These are phyloP conservation scores for Eublepharis macularius DNA, from an alignment of 2,113 vertebrate genomes.

Conservation along the genomic window DNA sequence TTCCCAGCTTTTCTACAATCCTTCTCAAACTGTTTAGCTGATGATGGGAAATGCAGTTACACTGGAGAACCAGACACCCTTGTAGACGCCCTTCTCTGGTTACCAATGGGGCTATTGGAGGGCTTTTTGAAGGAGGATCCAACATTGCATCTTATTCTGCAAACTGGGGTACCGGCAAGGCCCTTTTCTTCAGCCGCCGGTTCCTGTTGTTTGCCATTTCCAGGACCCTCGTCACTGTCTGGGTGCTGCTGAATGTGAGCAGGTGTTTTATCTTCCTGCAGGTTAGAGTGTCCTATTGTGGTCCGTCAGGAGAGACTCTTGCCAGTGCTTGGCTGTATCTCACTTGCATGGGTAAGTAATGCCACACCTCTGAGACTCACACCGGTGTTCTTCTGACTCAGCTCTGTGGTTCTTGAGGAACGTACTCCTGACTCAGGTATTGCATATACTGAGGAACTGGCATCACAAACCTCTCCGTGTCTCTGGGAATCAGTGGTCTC, in stretches of 20 bases:
- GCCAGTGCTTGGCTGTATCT: constrained; percentile 70
- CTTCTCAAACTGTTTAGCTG: no score
- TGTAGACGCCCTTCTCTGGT: no score
- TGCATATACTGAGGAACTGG: neutral
- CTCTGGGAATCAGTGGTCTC: neutral
- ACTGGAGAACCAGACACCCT: no score
- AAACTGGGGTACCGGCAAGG: no score
- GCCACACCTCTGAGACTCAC: neutral
- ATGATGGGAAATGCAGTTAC: no score
- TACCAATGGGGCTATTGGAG: no score
- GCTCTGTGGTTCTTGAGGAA: neutral
- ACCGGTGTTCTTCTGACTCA: neutral
- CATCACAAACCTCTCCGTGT: neutral
- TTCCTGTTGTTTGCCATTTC: neutral
- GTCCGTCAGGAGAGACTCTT: neutral
- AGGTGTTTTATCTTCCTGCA: constrained; percentile 28
- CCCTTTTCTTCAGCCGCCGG: neutral
- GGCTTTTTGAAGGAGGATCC: no score
- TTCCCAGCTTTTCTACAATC: no score
- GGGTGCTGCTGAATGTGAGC: neutral
- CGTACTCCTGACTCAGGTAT: no score
- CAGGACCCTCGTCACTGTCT: neutral
- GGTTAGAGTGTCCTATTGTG: constrained; percentile 74
- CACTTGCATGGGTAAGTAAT: constrained; percentile 72
- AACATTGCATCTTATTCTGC: no score